A percentile compares a stretch with the other conserved stretches of the same genome.
Evolutionary conservation across 2,888 invertebrate species (phyloP).

Genomic region (Synanthedon tipuliformis): DNA sequence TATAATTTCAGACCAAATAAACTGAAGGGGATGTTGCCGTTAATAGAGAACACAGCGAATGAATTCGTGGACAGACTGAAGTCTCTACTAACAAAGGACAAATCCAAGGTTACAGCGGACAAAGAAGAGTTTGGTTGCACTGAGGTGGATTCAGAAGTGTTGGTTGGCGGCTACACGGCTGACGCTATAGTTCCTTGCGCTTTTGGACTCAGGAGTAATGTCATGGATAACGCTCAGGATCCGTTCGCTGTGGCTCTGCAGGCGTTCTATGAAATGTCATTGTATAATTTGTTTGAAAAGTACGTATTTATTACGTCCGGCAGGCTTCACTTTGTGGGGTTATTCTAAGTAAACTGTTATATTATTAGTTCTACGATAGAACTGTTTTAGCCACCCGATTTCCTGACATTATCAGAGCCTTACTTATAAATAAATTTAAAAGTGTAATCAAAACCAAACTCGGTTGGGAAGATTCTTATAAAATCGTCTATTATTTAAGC

Average conservation of each 20-base stretch:
- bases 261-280: slow-evolving; percentile 54
- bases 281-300: slow-evolving; percentile 57
- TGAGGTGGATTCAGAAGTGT: slow-evolving; percentile 41
- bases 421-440: too few species aligned
- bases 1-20: slow-evolving; percentile 51
- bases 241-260: slow-evolving; percentile 59
- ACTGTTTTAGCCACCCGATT: too few species aligned
- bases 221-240: slow-evolving; percentile 52
- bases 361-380: too few species aligned
- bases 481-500: too few species aligned
- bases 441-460: too few species aligned
- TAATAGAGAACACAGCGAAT: slow-evolving; percentile 49
- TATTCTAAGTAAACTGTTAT: too few species aligned
- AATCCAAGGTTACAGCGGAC: slow-evolving; percentile 6
- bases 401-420: too few species aligned
- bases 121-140: slow-evolving; percentile 5
- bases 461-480: too few species aligned
- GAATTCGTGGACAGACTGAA: slow-evolving; percentile 38
- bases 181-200: slow-evolving; percentile 64
- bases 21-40: slow-evolving; percentile 53
- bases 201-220: slow-evolving; percentile 52
- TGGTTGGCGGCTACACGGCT: slow-evolving; percentile 58
- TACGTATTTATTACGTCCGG: slow-evolving; percentile 21
- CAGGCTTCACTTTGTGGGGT: too few species aligned
- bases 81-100: slow-evolving; percentile 19